Base-by-base conservation (phyloP, 2,888 invertebrate genomes). In the Hyposoter didymator region DNA sequence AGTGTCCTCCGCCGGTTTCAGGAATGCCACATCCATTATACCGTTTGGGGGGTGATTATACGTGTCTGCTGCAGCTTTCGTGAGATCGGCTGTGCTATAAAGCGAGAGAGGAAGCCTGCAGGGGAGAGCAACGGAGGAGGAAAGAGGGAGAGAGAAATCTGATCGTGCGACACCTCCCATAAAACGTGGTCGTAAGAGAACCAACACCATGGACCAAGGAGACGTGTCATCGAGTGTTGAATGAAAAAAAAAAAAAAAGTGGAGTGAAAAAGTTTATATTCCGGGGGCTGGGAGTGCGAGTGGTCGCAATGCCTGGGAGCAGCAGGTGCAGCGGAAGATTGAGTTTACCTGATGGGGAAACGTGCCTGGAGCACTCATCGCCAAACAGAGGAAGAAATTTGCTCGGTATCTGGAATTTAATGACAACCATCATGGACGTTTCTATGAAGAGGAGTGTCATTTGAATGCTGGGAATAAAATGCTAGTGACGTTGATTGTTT, bases 1-100 rank as follows among this genome's bases (percentile, higher is more conserved):
- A 78, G 70, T 35, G 78, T 84, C 82, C 82, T 78, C 74, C 75
- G 64, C 70, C 43, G 76, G 76, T 81, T 84, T 76, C 73, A 74
- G 82, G 84, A 84, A 84, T 84, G 84, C 78, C 84, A 78, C 84
- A 84, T 84, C 82, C 84, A 84, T 84, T 84, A 84, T 84, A 84
- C 82, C 82, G 78, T 84, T 84, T 84, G 84, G 81, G 74, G 74
- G 76, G 67, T 84, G 84, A 84, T 84, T 84, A 84, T 84, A 84
- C 84, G 84, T 84, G 84, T 82, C 84, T 74, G 84, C 78, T 17
- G 45, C 78, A 32, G 76, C 73, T 81, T 78, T 73, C 67, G 78
- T 55, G 75, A 82, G 78, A 81, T 85, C 79, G 79, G 49, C 47
- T 55, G 82, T 43, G 45, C 55, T 75, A 70, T 78, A 85, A 82